Conservation (phyloP, 2,888 invertebrate species). For the Trissolcus japonicus region DNA sequence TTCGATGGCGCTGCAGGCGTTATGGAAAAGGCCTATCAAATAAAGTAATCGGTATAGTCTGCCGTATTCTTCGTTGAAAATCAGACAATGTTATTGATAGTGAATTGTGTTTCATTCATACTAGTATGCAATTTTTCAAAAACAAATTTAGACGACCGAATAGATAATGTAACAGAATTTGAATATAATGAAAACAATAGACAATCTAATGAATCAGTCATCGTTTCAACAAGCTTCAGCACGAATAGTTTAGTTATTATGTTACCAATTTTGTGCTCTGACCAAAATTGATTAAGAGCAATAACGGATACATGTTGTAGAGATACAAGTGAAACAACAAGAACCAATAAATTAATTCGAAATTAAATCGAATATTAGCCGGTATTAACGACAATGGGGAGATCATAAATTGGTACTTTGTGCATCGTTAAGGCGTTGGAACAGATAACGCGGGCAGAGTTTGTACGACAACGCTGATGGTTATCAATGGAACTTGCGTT, state of each 20-base stretch:
- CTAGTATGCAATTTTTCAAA: no score
- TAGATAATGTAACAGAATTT: constrained; percentile 10
- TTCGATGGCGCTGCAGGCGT: no score
- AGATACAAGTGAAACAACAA: constrained; percentile 11
- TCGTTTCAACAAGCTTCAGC: constrained; percentile 4
- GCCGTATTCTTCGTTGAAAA: no score
- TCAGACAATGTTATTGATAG: no score
- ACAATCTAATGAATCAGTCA: constrained; percentile 12
- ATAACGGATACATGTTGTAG: constrained; percentile 1
- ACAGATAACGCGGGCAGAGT: constrained; percentile 33
- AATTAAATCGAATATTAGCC: constrained; percentile 26
- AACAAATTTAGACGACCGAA: no score
- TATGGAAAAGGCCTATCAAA: no score
- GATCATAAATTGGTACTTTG: constrained; percentile 33
- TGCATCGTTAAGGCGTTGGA: constrained; percentile 30
- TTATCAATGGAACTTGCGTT: constrained; percentile 52
- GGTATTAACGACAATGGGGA: constrained; percentile 27
- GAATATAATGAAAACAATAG: constrained; percentile 3
- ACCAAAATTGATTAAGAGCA: constrained; percentile 22
- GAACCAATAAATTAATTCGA: constrained; percentile 14
- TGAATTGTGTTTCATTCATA: no score
- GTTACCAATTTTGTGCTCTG: background rate
- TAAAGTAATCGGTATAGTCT: no score
- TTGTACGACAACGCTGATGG: constrained; percentile 39
- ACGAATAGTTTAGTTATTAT: constrained; percentile 10